phyloP scores from a whole-genome alignment of 2,888 invertebrate species.

The Caenorhabditis zanzibari region DNA sequence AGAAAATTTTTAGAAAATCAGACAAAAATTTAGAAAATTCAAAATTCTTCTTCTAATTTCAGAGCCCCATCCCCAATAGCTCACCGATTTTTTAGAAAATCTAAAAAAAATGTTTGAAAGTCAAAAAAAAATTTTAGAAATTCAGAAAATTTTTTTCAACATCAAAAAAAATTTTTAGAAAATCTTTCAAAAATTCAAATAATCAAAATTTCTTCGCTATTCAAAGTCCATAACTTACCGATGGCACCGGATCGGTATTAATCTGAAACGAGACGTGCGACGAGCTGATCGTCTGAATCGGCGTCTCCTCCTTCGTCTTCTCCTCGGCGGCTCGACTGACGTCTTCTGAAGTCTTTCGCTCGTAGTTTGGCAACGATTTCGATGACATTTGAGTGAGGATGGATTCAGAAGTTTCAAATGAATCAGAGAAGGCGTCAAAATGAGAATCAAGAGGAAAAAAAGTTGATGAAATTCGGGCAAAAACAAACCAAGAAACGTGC shows the following conservation, averaged over 20 bases:
- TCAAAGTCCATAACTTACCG: no score
- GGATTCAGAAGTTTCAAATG: background rate
- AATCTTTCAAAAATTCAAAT: no score
- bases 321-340: background rate
- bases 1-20: no score
- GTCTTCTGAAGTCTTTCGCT: slow-evolving; percentile 39
- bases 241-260: slow-evolving; percentile 33
- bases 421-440: background rate
- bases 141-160: no score
- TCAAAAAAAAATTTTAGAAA: no score
- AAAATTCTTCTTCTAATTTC: no score
- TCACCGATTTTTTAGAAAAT: no score
- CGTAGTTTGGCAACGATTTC: slow-evolving; percentile 65
- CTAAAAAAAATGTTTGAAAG: no score
- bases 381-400: slow-evolving; percentile 50
- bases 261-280: slow-evolving; percentile 64
- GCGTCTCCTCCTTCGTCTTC: slow-evolving; percentile 29
- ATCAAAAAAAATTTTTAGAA: no score
- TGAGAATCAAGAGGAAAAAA: slow-evolving; percentile 25
- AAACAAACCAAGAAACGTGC: background rate
- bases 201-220: no score
- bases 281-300: slow-evolving; percentile 58
- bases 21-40: no score
- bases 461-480: slow-evolving; percentile 13
- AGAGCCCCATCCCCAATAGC: no score